A percentile compares a stretch with the other conserved stretches of the same genome.
Conservation (phyloP, 2,888 invertebrate genomes). For the Strigamia transsilvanica region DNA sequence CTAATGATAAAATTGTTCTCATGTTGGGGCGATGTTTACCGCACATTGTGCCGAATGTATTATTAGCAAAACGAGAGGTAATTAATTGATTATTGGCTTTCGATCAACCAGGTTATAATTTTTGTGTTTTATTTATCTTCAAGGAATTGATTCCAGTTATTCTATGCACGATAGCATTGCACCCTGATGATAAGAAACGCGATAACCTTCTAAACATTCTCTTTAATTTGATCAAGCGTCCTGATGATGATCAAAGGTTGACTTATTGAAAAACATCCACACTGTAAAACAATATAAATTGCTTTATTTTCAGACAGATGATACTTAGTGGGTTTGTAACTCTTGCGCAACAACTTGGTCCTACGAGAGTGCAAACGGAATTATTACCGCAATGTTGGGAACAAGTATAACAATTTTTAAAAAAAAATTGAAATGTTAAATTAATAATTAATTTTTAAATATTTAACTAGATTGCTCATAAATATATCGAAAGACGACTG, state of each 20-base stretch:
- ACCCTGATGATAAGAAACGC: constrained; percentile 69
- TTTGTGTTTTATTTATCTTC: not conserved
- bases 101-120: not conserved
- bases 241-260: constrained; percentile 73
- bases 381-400: constrained; percentile 78
- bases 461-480: constrained; percentile 70
- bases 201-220: constrained; percentile 73
- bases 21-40: constrained; percentile 70
- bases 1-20: constrained; percentile 64
- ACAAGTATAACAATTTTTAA: constrained; percentile 62
- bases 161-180: constrained; percentile 71
- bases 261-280: not conserved
- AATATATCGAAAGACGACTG: constrained; percentile 73
- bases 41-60: constrained; percentile 74
- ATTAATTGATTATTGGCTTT: not conserved
- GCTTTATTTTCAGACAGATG: constrained; percentile 62
- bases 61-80: constrained; percentile 73
- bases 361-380: constrained; percentile 71
- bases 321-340: constrained; percentile 65
- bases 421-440: not conserved
- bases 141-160: constrained; percentile 74
- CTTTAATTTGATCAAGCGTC: constrained; percentile 77
- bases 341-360: constrained; percentile 65
- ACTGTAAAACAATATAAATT: not conserved
- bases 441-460: not conserved